These are phyloP conservation scores for Chymomyza amoena DNA, from an alignment of 2,888 invertebrate species.

Conservation along the genomic window DNA sequence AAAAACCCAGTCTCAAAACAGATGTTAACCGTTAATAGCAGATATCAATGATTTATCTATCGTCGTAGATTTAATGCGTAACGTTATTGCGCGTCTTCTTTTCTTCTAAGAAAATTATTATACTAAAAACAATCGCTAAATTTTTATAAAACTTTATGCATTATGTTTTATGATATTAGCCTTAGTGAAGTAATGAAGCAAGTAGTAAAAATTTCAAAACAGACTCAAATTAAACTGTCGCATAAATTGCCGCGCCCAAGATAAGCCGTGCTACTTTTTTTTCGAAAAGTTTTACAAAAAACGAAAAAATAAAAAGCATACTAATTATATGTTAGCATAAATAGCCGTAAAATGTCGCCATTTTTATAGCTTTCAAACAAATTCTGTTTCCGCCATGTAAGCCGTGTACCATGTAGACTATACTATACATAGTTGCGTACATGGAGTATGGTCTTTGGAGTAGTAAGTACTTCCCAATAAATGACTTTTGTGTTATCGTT, in stretches of 20 bases:
- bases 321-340: neutral
- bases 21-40: too few species aligned
- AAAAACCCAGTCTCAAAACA: too few species aligned
- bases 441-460: too few species aligned
- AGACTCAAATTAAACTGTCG: conserved; percentile 40
- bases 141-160: too few species aligned
- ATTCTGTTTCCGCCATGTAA: neutral
- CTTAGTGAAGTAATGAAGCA: conserved; percentile 17
- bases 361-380: neutral
- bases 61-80: too few species aligned
- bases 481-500: conserved; percentile 42
- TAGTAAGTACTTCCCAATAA: too few species aligned
- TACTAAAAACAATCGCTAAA: too few species aligned
- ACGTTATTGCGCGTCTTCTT: too few species aligned
- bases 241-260: conserved; percentile 60
- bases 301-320: neutral
- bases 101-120: too few species aligned
- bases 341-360: neutral
- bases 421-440: too few species aligned
- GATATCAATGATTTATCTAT: too few species aligned
- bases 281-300: neutral
- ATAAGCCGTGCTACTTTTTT: conserved; percentile 58
- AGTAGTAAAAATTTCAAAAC: conserved; percentile 10
- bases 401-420: neutral
- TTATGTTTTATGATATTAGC: too few species aligned